Evolutionary conservation across 1,140 invertebrate genomes (phyloP), one percentile per base, ranked within the genome.

Genomic region (Ceratosolen fusciceps): DNA sequence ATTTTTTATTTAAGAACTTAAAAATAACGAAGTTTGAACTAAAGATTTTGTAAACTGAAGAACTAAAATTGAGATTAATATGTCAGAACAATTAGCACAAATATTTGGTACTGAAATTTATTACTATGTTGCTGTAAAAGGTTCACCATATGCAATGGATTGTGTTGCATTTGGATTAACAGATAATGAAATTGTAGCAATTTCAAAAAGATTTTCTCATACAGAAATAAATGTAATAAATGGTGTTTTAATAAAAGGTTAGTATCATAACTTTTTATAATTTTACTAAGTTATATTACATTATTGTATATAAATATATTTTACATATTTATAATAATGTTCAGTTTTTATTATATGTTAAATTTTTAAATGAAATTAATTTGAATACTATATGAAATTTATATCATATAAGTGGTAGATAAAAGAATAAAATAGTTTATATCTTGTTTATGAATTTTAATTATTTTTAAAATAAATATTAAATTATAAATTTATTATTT

Each of bases 81-180:
- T 84, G 82, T 80, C 85, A 58, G 85, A 87, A 78, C 87, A 88
- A 84, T 80, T 87, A 77, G 77, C 82, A 80, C 81, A 75, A 81
- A 79, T 82, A 49, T 82, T 84, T 81, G 81, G 80, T 8, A 84
- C 80, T 34, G 88, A 89, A 72, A 88, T 83, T 82, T 91, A 88
- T 81, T 88, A 89, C 86, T 96, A 96, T 88, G 90, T 95, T 80
- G 95, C 93, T 65, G 93, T 96, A 47, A 95, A 95, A 89, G 95
- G 93, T 14, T 95, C 95, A 0, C 88, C 95, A 58, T 94, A 95
- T 91, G 92, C 94, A 67, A 87, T 86, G 75, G 94, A 95, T 84
- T 93, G 93, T 85, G 91, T 92, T 82, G 93, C 95, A 8, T 96
- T 96, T 91, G 95, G 95, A 71, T 87, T 96, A 78, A 92, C 92